Conservation (phyloP, 1,140 invertebrate species). For the Polypedilum pembai region DNA sequence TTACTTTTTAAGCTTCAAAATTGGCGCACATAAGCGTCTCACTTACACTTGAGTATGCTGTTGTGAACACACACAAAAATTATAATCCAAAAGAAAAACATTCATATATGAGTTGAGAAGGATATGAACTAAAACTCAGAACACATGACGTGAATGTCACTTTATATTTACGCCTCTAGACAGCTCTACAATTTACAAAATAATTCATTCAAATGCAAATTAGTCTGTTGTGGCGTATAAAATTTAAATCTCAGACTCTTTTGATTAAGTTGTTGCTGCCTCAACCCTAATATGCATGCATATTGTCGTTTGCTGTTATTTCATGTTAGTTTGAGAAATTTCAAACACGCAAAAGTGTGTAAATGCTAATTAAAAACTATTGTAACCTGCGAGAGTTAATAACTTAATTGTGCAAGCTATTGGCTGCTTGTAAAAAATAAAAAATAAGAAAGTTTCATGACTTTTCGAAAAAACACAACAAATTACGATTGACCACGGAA, state of each 20-base stretch:
- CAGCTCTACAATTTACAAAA: background rate
- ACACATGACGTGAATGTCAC: conserved; percentile 10
- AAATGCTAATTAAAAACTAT: conserved; percentile 10
- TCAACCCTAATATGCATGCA: background rate
- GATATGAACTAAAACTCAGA: background rate
- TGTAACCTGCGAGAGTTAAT: background rate
- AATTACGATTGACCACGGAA: conserved; percentile 1
- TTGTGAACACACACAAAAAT: conserved; percentile 1
- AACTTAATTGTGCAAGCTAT: background rate
- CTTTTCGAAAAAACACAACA: background rate
- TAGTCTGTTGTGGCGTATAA: background rate
- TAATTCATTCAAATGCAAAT: conserved; percentile 6
- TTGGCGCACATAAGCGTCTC: conserved; percentile 2
- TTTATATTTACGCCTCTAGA: conserved; percentile 2
- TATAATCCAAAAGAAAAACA: background rate
- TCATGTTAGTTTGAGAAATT: background rate
- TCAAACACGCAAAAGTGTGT: conserved; percentile 10
- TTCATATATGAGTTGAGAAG: background rate
- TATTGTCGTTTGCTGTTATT: background rate
- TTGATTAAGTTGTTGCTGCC: background rate
- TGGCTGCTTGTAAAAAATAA: too few relatives aligned
- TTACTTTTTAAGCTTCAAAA: conserved; percentile 19
- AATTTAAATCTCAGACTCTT: background rate
- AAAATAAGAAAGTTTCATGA: too few relatives aligned
- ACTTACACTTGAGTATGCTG: background rate